Evolutionary conservation across 2,888 invertebrate species (phyloP), one percentile per base, ranked within the genome.

Genomic region (Stenotaenia linearis): DNA sequence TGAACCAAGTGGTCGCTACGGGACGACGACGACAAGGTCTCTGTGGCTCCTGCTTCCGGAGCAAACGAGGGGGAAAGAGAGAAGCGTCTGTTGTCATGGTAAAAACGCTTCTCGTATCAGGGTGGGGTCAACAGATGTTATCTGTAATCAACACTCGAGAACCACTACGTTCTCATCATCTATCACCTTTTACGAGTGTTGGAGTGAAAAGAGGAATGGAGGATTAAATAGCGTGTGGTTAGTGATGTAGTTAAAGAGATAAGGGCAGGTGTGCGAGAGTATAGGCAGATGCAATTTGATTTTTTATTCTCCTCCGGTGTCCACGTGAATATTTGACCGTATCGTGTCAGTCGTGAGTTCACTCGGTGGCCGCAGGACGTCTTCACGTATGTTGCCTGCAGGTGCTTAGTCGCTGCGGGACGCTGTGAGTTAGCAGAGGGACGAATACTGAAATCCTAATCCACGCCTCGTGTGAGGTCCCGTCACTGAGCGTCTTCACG

Each of bases 381-480:
- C 69, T 69, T 32, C 75, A 37, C 75, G 75, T 75, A 37, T 32
- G 75, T 37, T 75, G 75, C 75, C 37, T 75, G 75, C 75, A 75
- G 75, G 75, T 75, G 75, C 35, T 75, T 69, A 69, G 69, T 69
- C 69, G 32, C 75, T 18, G 35, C 75, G 35, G 75, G 75, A 69
- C 69, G 69, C 75, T 35, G 75, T 32, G 75, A 75, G 75, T 75
- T 75, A 75, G 35, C 75, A 75, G 32, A 75, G 75, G 75, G 37
- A 75, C 75, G 75, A 32, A 69, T 37, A 37, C 75, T 75, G 75
- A 75, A 75, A 75, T 75, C 75, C 75, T 75, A 75, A 75, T 75
- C 75, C 75, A 32, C 32, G 37, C 75, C 75, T 75, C 75, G 75
- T 75, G 75, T 75, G 75, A 75, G 75, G 75, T 75, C 75, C 75